Percentiles rank a stretch among this genome's conserved stretches.
Conservation (phyloP, 1,140 invertebrate species). For the Calliphora vicina region DNA sequence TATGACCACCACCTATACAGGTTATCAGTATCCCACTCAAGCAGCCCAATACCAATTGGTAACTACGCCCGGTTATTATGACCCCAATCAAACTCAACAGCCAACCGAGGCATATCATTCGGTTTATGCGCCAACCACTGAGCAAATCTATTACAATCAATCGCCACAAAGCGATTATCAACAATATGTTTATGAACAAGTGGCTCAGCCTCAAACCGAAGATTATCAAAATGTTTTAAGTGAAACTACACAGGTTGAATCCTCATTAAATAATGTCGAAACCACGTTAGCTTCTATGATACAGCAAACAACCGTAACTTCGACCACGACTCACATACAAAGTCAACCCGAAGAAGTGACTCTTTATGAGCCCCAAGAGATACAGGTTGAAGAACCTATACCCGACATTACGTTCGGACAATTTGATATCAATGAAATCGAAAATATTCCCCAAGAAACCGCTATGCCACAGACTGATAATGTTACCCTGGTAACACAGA, state of each 20-base stretch:
- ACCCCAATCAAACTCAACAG: conserved; percentile 39
- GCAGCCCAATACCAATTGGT: conserved; percentile 54
- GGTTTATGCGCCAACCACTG: background rate
- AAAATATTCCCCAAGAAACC: conserved; percentile 47
- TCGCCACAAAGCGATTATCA: background rate
- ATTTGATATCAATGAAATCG: conserved; percentile 59
- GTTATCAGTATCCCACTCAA: conserved; percentile 54
- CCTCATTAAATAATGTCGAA: conserved; percentile 52
- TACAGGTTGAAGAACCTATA: conserved; percentile 54
- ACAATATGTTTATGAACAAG: conserved; percentile 19
- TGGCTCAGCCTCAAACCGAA: background rate
- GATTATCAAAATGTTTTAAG: background rate
- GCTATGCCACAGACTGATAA: background rate
- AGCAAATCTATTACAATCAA: conserved; percentile 11
- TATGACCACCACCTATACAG: conserved; percentile 27
- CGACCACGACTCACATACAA: conserved; percentile 41
- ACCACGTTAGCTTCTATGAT: conserved; percentile 58
- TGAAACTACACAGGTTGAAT: conserved; percentile 47
- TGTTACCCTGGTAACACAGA: background rate
- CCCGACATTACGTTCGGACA: conserved; percentile 60
- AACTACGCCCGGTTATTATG: conserved; percentile 52
- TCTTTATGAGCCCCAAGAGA: conserved; percentile 53
- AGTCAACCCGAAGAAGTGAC: conserved; percentile 48
- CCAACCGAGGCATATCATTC: background rate
- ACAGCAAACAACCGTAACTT: conserved; percentile 38